Evolutionary conservation across 2,888 invertebrate species (phyloP).

Genomic region (Ceramica pisi): DNA sequence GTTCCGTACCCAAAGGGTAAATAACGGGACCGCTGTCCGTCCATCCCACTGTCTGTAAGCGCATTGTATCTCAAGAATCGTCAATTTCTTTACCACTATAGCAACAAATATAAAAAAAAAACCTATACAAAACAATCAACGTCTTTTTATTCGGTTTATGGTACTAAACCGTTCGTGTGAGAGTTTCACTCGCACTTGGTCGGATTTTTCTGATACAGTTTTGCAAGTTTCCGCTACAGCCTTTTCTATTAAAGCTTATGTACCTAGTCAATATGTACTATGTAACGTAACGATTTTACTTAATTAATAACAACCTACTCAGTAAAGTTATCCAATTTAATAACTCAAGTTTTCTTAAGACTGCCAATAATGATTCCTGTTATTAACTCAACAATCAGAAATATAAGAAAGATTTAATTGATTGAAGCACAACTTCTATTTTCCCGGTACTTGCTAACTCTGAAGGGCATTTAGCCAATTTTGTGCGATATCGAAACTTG

Average conservation of each 20-base stretch:
- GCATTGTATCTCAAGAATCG: too few species aligned
- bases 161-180: too few species aligned
- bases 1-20: too few species aligned
- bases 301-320: not conserved
- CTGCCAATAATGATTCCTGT: slow-evolving; percentile 9
- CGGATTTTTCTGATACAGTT: slow-evolving; percentile 1
- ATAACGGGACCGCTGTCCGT: too few species aligned
- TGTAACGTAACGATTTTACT: not conserved
- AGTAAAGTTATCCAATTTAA: slow-evolving; percentile 25
- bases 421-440: slow-evolving; percentile 8
- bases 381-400: slow-evolving; percentile 4
- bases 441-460: not conserved
- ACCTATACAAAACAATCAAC: too few species aligned
- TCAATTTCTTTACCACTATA: too few species aligned
- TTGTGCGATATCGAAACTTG: slow-evolving; percentile 15
- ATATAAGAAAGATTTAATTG: slow-evolving; percentile 7
- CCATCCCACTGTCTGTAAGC: too few species aligned
- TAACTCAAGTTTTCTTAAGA: slow-evolving; percentile 11
- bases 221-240: not conserved
- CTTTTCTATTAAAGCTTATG: too few species aligned
- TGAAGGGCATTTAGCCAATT: slow-evolving; percentile 14
- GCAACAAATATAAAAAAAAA: too few species aligned
- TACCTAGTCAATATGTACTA: not conserved
- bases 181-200: too few species aligned
- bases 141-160: too few species aligned